phyloP scores from a whole-genome alignment of 1,140 invertebrate genomes.

The Drosophila kikkawai region DNA sequence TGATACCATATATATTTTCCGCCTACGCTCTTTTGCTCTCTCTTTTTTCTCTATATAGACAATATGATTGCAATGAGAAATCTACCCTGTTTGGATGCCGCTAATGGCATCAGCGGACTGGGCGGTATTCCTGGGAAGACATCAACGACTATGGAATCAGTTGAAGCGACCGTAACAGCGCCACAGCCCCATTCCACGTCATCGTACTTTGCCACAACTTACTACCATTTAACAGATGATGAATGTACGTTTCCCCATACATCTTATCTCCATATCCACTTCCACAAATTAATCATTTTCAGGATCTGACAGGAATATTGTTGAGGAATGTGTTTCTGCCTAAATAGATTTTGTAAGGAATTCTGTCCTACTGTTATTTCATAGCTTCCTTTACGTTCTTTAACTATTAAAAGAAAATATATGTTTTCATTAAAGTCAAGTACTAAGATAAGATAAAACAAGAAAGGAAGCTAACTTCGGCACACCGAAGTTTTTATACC shows the following conservation, averaged over 20 bases:
- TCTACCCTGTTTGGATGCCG: constrained; percentile 75
- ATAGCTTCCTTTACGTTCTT: not conserved
- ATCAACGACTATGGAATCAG: constrained; percentile 57
- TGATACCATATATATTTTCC: constrained; percentile 41
- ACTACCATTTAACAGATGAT: constrained; percentile 83
- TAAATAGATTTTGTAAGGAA: not conserved
- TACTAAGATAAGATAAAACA: no score
- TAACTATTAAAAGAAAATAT: not conserved
- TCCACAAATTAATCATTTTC: constrained; percentile 2
- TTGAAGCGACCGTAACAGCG: constrained; percentile 53
- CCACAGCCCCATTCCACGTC: constrained; percentile 75
- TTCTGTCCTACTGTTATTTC: not conserved
- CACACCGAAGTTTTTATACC: no score
- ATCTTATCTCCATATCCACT: not conserved
- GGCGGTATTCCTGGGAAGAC: constrained; percentile 63
- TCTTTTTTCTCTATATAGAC: constrained; percentile 66
- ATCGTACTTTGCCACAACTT: constrained; percentile 82
- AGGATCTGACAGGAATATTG: not conserved
- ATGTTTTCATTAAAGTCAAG: no score
- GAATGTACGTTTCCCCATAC: constrained; percentile 74
- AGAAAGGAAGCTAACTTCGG: no score
- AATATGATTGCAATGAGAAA: constrained; percentile 83
- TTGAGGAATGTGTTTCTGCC: not conserved
- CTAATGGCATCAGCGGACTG: constrained; percentile 59
- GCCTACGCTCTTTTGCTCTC: constrained; percentile 60